Base-by-base conservation (phyloP, 1,140 invertebrate genomes). In the Apis laboriosa region DNA sequence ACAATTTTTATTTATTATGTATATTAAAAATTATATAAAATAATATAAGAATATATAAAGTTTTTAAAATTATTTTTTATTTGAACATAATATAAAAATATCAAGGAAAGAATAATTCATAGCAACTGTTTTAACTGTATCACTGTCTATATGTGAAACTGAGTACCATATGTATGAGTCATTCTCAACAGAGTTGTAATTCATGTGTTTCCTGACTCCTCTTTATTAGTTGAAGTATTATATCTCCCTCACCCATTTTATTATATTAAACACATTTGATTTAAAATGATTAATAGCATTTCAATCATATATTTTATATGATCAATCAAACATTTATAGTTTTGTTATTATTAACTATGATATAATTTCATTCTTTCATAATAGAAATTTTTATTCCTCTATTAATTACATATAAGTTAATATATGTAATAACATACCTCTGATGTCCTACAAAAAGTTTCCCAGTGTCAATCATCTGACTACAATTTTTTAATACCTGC, bases 371-470 rank as follows among this genome's bases (percentile, higher is more conserved):
- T 55, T 17, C 15, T 49, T 43, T 49, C 21, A 68, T 9, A 28
- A 11, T 15, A 17, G 7, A 28, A 28, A 9, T 24, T 28, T 28
- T 15, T 64, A 21, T 55, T 64, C 1, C 13, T n/a, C 9, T 83
- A 77, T 55, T 17, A 61, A 67, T 67, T 60, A 68, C 60, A 58
- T 71, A 80, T 84, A 88, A 79, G 58, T 88, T 84, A 68, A 43
- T 73, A 83, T 80, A 19, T 15, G 34, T 34, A 88, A 74, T 55
- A 49, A 75, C 76, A 80, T 95, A 98, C 97, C 97, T 97, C 94
- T 98, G 97, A 91, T 98, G 96, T 91, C 95, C 96, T 88, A 98
- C 96, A 95, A 97, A 98, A 84, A 95, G 95, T 95, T 98, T 98
- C 66, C 98, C 98, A 78, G 96, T 95, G 86, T 99, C 98, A 82